phyloP scores from a whole-genome alignment of 2,888 invertebrate genomes.

The Pandemis cinnamomeana region DNA sequence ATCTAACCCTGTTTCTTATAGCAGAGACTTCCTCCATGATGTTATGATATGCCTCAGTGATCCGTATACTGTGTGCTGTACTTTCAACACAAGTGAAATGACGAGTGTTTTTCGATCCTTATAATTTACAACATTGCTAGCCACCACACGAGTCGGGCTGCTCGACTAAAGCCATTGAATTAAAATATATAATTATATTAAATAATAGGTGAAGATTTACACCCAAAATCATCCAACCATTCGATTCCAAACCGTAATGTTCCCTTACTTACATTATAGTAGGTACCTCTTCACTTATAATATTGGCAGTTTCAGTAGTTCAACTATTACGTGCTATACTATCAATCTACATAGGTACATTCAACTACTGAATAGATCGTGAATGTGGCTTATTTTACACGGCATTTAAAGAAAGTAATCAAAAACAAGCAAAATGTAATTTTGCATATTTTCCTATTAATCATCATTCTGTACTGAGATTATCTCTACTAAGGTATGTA shows the following conservation, averaged over 20 bases:
- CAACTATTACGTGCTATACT: constrained; percentile 48
- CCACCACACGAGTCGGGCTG: not conserved
- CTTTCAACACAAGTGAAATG: too few relatives aligned
- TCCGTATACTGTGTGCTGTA: too few relatives aligned
- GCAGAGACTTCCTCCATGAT: too few relatives aligned
- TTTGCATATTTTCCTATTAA: not conserved
- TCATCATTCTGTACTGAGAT: not conserved
- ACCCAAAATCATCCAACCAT: constrained; percentile 7
- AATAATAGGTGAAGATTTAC: constrained; percentile 4
- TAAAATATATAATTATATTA: not conserved
- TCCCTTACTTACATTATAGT: constrained; percentile 7
- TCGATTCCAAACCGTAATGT: constrained; percentile 22
- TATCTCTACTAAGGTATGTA: not conserved
- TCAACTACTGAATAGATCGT: constrained; percentile 46
- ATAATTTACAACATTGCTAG: not conserved
- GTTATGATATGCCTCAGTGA: too few relatives aligned
- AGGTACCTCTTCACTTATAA: constrained; percentile 45
- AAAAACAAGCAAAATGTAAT: not conserved
- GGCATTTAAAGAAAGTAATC: not conserved
- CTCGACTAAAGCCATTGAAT: constrained; percentile 2
- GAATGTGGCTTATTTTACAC: not conserved
- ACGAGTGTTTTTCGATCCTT: too few relatives aligned
- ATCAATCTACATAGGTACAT: constrained; percentile 55
- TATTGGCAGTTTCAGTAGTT: constrained; percentile 63
- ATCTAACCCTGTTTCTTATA: too few relatives aligned